Evolutionary conservation across 2,113 vertebrate species (phyloP), one percentile per base, ranked within the genome.

Genomic region (Bufo bufo): DNA sequence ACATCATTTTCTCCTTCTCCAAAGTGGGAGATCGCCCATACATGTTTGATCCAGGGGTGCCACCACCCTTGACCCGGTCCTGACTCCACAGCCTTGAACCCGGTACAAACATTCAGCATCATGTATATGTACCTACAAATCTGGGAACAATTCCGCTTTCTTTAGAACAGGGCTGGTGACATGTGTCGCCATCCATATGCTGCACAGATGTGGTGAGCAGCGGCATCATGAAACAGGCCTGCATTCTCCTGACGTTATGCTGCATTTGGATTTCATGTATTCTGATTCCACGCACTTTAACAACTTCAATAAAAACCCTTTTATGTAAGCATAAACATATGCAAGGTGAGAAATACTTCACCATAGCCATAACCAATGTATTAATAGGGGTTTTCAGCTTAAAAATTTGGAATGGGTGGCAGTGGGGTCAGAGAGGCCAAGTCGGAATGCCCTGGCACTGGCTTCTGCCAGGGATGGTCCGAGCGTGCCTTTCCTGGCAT

Each of bases 301-400:
- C n/a, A 83, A n/a, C 81, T 82, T 82, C 45, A 82, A 82, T 43
- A 23, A 47, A 63, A 82, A 49, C 47, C 4, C 43, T 75, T 75
- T 45, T 14, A 45, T 66, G 81, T 23, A 47, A 52, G 20, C 33
- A 52, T 83, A 69, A 49, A 69, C 61, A 50, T 13, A 49, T 83
- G 45, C 11, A 66, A 65, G 43, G 43, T 47, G 14, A 45, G 45
- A 12, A 74, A 16, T 45, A 72, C 50, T 52, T 8, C 50, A 52
- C 4, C 50, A 52, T 8, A 52, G 50, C 8, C n/a, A n/a, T n/a
- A n/a, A n/a, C n/a, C n/a, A n/a, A n/a, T n/a, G n/a, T n/a, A n/a
- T n/a, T n/a, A n/a, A n/a, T n/a, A n/a, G n/a, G n/a, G n/a, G n/a
- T n/a, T n/a, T n/a, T n/a, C n/a, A n/a, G n/a, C n/a, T n/a, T n/a